Evolutionary conservation across 2,113 vertebrate genomes (phyloP).

Genomic region (Albula glossodonta): DNA sequence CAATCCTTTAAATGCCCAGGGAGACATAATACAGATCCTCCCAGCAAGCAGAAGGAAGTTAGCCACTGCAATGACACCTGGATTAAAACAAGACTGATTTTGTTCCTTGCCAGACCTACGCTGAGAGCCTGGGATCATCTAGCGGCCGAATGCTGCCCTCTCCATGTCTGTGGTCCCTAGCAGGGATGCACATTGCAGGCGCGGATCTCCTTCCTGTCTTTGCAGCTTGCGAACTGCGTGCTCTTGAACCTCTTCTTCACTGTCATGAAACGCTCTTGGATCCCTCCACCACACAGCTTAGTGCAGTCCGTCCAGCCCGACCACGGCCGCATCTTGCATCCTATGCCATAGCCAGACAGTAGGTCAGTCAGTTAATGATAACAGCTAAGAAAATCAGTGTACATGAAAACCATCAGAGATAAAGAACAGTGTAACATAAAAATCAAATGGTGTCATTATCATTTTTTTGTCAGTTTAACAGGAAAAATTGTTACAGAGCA

Average conservation of each 20-base stretch:
- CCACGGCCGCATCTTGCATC: constrained; percentile 88
- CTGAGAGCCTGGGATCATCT: constrained; percentile 37
- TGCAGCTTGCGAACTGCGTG: constrained; percentile 76
- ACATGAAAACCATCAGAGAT: too few species aligned
- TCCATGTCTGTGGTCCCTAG: constrained; percentile 69
- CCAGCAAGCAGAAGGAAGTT: not conserved
- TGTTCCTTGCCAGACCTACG: constrained; percentile 51
- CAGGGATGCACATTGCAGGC: constrained; percentile 89
- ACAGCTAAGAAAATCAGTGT: too few species aligned
- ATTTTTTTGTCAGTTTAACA: too few species aligned
- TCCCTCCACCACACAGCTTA: constrained; percentile 86
- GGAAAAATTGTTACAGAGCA: too few species aligned
- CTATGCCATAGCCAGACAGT: constrained; percentile 49
- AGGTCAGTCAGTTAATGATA: too few species aligned
- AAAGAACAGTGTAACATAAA: too few species aligned
- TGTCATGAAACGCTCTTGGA: constrained; percentile 86
- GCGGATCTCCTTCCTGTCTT: constrained; percentile 87
- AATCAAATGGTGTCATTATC: too few species aligned
- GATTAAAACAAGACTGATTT: constrained; percentile 65
- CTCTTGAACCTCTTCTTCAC: constrained; percentile 85
- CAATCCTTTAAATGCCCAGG: not conserved
- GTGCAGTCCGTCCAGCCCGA: constrained; percentile 88
- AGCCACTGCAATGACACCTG: not conserved
- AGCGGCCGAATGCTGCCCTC: not conserved
- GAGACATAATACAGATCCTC: constrained; percentile 19